A percentile compares a stretch with the other conserved stretches of the same genome.
Evolutionary conservation across 2,888 invertebrate species (phyloP).

Genomic region (Hyposoter didymator): DNA sequence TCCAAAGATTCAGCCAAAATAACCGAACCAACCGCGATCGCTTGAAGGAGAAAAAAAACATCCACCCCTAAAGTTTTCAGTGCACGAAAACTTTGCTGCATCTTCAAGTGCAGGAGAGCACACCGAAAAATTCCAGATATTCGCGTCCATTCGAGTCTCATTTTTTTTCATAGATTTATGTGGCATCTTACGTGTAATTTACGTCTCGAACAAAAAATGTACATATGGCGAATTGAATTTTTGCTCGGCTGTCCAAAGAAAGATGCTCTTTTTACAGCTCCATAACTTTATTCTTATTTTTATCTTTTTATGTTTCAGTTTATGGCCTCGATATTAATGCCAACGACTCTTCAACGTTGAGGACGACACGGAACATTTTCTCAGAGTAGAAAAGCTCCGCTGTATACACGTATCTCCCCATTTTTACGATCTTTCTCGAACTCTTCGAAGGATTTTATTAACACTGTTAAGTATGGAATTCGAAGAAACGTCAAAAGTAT

Average conservation of each 20-base stretch:
- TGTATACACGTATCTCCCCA: not conserved
- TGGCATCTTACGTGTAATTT: not conserved
- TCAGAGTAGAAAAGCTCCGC: not conserved
- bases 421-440: conserved; percentile 22
- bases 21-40: not conserved
- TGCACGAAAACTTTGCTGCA: not conserved
- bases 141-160: not conserved
- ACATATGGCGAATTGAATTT: conserved; percentile 12
- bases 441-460: conserved; percentile 14
- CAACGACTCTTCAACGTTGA: conserved; percentile 41
- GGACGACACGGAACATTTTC: not conserved
- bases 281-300: not conserved
- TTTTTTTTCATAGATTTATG: conserved; percentile 13
- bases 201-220: conserved; percentile 5
- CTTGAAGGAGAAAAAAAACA: not conserved
- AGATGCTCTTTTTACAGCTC: not conserved
- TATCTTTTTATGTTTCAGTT: conserved; percentile 18
- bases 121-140: not conserved
- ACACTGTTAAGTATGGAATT: not conserved
- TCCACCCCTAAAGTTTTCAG: not conserved
- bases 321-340: conserved; percentile 37
- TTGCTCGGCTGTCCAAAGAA: not conserved
- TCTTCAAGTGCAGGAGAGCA: not conserved
- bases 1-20: not conserved
- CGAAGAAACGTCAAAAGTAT: conserved; percentile 1